These are phyloP conservation scores for Myocastor coypus DNA, from an alignment of 2,113 vertebrate genomes.

Conservation along the genomic window DNA sequence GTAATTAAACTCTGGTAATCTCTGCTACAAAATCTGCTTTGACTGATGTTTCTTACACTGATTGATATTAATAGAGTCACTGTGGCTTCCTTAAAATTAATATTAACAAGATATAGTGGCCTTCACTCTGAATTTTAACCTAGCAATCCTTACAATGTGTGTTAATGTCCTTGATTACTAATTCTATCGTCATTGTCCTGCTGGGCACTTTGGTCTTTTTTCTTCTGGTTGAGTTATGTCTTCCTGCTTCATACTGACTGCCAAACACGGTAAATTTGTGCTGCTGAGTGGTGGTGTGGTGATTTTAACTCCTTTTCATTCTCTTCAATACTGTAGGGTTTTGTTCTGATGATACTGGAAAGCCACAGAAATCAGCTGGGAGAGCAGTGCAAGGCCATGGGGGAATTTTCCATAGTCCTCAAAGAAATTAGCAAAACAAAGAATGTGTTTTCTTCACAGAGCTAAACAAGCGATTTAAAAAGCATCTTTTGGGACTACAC, in stretches of 20 bases:
- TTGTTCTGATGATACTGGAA: neutral
- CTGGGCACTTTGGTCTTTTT: neutral
- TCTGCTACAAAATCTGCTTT: neutral
- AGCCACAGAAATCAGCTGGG: neutral
- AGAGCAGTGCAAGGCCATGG: neutral
- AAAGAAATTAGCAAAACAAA: slow-evolving; percentile 39
- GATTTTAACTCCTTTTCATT: neutral
- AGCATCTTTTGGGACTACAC: neutral
- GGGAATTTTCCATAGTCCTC: neutral
- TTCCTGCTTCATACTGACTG: neutral
- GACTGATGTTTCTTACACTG: neutral
- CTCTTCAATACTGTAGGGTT: neutral
- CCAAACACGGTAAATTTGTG: neutral
- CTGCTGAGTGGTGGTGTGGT: neutral
- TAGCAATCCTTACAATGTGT: neutral
- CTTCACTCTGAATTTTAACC: neutral
- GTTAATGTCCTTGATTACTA: neutral
- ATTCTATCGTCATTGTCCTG: neutral
- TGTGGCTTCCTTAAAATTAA: neutral
- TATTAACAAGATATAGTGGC: neutral
- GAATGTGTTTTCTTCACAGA: neutral
- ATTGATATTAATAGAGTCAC: neutral
- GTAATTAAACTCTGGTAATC: neutral
- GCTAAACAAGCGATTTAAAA: slow-evolving; percentile 26
- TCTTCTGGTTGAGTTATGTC: neutral